Base-by-base conservation (phyloP, 2,888 invertebrate species). In the Zaprionus bogoriensis region DNA sequence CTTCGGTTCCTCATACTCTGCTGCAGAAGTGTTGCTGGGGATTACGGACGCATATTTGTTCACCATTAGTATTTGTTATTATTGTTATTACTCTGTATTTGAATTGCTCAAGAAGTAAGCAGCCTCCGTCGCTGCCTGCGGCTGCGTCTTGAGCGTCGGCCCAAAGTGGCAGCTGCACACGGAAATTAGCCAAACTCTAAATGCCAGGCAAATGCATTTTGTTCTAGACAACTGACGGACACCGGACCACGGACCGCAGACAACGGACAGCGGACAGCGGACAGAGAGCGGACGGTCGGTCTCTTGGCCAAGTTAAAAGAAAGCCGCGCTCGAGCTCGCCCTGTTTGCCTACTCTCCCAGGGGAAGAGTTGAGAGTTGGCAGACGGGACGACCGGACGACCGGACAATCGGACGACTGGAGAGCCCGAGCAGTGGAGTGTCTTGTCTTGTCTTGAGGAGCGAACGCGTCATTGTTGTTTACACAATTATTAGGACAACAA, bases 401-500 rank as follows among this genome's bases (percentile, higher is more conserved):
- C n/a, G n/a, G 25, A 38, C 9, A 30, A 42, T 23, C 6, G 4
- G n/a, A 10, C 0, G n/a, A 20, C 19, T 39, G 32, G 17, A 32
- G 32, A 44, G 39, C 5, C n/a, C 14, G 42, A 22, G 41, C 12
- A 27, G 39, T 32, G 51, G 25, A 23, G 39, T 22, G 38, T n/a
- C n/a, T n/a, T n/a, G n/a, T n/a, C n/a, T 36, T 32, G 53, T 54
- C 20, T 55, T 48, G 58, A 48, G 69, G 54, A 74, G 75, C 75
- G 75, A 57, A 69, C 76, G 88, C 88, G 83, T 88, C 89, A 87
- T 88, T 85, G 78, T 87, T 89, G 87, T 88, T 88, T 88, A 85
- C 89, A 89, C 89, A 87, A 88, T 88, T 88, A 88, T 89, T 88
- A 88, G 89, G 85, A 88, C 79, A 87, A 86, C 84, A 87, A 86